Evolutionary conservation across 2,888 invertebrate genomes (phyloP).

Genomic region (Cheilosia soror): DNA sequence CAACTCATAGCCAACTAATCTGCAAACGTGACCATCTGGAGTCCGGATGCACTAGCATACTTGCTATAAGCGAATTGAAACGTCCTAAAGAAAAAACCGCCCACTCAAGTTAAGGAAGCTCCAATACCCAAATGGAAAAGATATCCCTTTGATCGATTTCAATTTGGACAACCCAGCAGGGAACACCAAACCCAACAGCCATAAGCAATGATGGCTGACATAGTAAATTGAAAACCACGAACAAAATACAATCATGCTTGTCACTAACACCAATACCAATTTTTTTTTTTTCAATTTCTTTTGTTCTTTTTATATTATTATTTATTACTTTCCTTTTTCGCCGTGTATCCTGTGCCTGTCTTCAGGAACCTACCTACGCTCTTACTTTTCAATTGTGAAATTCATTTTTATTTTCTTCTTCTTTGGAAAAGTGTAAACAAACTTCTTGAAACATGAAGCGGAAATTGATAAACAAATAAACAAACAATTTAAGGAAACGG

Average conservation of each 20-base stretch:
- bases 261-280: slow-evolving; percentile 2
- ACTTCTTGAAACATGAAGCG: slow-evolving; percentile 67
- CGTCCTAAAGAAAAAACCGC: background rate
- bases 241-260: slow-evolving; percentile 29
- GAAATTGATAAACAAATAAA: slow-evolving; percentile 73
- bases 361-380: background rate
- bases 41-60: background rate
- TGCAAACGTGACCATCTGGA: background rate
- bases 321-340: background rate
- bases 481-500: slow-evolving; percentile 70
- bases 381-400: slow-evolving; percentile 47
- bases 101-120: slow-evolving; percentile 3
- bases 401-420: slow-evolving; percentile 64
- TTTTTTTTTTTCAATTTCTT: background rate
- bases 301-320: slow-evolving; percentile 18
- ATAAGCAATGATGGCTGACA: background rate
- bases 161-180: slow-evolving; percentile 41
- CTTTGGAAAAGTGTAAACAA: slow-evolving; percentile 66
- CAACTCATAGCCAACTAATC: too few relatives aligned
- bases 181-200: background rate
- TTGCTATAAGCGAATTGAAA: background rate
- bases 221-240: slow-evolving; percentile 35
- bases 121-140: slow-evolving; percentile 40
- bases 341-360: slow-evolving; percentile 12
- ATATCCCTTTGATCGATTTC: slow-evolving; percentile 59